Conservation (phyloP, 2,797 vertebrate genomes). For the Platyrinchus mystaceus region DNA sequence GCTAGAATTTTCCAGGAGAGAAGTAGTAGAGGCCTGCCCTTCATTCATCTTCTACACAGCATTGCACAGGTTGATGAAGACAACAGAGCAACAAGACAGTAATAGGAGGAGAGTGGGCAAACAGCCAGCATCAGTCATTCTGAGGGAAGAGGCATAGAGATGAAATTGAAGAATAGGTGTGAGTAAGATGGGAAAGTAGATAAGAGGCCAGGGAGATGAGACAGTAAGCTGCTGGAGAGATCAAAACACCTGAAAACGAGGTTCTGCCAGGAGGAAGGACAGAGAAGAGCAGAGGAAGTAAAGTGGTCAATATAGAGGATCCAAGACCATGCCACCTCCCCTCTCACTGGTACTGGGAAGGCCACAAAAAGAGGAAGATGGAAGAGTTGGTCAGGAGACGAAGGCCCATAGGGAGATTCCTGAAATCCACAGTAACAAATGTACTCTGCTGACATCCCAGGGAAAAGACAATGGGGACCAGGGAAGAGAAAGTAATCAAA, state of each 20-base stretch:
- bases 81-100: not conserved
- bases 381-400: not conserved
- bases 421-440: slow-evolving; percentile 4
- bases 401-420: not conserved
- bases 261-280: not conserved
- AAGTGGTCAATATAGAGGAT: not conserved
- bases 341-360: not conserved
- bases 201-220: not conserved
- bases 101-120: not conserved
- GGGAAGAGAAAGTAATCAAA: slow-evolving; percentile 40
- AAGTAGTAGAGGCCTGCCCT: not conserved
- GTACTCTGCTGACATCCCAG: slow-evolving; percentile 1
- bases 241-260: not conserved
- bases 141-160: not conserved
- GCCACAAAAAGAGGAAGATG: not conserved
- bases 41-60: not conserved
- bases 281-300: not conserved
- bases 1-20: slow-evolving; percentile 19
- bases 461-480: slow-evolving; percentile 9
- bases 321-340: not conserved
- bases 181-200: not conserved
- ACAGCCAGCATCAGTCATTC: not conserved
- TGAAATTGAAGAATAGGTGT: not conserved
- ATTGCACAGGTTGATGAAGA: slow-evolving; percentile 23
- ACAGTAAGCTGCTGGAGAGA: not conserved